Percentiles rank a stretch among this genome's conserved stretches.
phyloP scores from a whole-genome alignment of 2,888 invertebrate genomes.

The Leptopilina myrica region DNA sequence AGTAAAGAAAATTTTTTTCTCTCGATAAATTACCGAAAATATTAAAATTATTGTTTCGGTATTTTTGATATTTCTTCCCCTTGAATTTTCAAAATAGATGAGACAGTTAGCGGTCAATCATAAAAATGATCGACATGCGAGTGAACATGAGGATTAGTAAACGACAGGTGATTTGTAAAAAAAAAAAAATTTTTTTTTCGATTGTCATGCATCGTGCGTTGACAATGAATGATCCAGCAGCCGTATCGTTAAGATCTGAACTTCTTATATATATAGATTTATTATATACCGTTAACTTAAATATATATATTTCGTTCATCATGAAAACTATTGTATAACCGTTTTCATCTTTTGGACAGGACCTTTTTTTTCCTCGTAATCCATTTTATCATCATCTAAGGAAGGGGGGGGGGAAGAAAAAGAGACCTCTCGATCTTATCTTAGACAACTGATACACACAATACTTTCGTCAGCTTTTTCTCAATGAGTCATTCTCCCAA shows the following conservation, averaged over 20 bases:
- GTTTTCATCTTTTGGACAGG: slow-evolving; percentile 3
- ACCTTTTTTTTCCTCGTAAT: slow-evolving; percentile 13
- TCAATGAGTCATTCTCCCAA: slow-evolving; percentile 12
- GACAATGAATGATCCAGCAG: slow-evolving; percentile 37
- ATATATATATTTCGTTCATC: not conserved
- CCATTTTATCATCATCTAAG: slow-evolving; percentile 10
- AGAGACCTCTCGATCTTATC: slow-evolving; percentile 23
- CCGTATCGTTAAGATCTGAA: not conserved
- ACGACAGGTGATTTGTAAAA: slow-evolving; percentile 19
- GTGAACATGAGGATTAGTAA: slow-evolving; percentile 28
- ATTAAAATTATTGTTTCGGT: too few species aligned
- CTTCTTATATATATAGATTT: not conserved
- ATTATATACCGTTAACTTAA: slow-evolving; percentile 7
- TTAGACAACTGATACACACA: slow-evolving; percentile 9
- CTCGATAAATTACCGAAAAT: too few species aligned
- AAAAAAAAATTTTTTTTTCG: too few species aligned
- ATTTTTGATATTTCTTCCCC: too few species aligned
- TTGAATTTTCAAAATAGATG: too few species aligned
- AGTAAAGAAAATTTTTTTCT: too few species aligned
- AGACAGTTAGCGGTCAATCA: too few species aligned
- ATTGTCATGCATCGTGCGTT: slow-evolving; percentile 18
- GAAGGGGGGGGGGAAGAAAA: slow-evolving; percentile 10
- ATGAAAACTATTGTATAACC: slow-evolving; percentile 14
- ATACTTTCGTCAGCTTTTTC: slow-evolving; percentile 34
- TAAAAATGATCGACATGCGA: too few species aligned